phyloP scores from a whole-genome alignment of 2,797 vertebrate species.

The Sylvia borin region DNA sequence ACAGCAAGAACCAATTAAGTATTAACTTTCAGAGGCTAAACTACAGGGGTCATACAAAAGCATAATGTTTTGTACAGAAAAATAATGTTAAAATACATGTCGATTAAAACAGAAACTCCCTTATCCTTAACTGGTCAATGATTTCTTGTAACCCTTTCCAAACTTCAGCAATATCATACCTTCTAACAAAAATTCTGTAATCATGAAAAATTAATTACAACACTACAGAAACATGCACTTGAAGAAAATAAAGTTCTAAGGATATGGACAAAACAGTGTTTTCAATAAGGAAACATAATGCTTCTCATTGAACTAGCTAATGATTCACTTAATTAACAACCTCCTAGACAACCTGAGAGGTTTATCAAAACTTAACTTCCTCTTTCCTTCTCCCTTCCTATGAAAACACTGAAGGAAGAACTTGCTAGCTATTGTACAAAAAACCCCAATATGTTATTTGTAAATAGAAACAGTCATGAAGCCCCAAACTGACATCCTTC shows the following conservation, averaged over 20 bases:
- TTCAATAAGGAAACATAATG: background rate
- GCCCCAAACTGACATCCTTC: background rate
- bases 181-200: background rate
- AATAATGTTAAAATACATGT: background rate
- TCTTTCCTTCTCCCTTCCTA: background rate
- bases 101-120: background rate
- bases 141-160: background rate
- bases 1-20: background rate
- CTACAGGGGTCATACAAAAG: background rate
- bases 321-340: background rate
- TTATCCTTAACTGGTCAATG: background rate
- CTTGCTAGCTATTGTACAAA: background rate
- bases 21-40: background rate
- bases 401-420: background rate
- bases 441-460: background rate
- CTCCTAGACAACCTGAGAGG: background rate
- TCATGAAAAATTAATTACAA: background rate
- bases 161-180: background rate
- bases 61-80: background rate
- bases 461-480: background rate
- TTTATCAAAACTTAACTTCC: background rate
- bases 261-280: background rate
- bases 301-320: background rate
- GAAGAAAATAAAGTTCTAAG: background rate
- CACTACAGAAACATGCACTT: background rate